Base-by-base conservation (phyloP, 2,888 invertebrate species). In the Acronicta leporina region DNA sequence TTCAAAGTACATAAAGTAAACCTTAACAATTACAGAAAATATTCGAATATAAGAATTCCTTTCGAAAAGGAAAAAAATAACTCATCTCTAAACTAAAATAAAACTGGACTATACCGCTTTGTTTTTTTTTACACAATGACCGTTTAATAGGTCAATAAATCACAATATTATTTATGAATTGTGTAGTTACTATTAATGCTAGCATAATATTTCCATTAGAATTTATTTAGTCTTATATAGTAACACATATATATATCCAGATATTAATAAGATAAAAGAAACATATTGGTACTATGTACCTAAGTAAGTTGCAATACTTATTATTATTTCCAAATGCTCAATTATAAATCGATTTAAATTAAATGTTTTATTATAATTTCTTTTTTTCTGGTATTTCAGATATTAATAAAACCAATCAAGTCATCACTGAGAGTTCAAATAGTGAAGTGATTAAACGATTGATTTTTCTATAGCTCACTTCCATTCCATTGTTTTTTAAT, bases 121-220 rank as follows among this genome's bases (percentile, higher is more conserved):
- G 11, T 14, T 35, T 13, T 20, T 20, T 20, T 16, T 33, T 58
- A 62, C 65, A 63, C 64, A 71, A 42, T 59, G 68, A 73, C 73
- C 73, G 63, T 44, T 50, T 47, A 59, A 63, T 35, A 58, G 50
- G 40, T 49, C 51, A 42, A 71, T 68, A 70, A 76, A 77, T 75
- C 65, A 68, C 65, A 77, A 75, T 75, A n/a, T n/a, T n/a, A n/a
- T n/a, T n/a, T 63, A 61, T 61, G 63, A 58, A 30, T 62, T 72
- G 69, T 66, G n/a, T n/a, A n/a, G n/a, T n/a, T n/a, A n/a, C 75
- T 68, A 63, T 68, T 61, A 75, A 74, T 65, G 52, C 44, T 47
- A 60, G 33, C 53, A 74, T 68, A 66, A 74, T 63, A 43, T 49
- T 43, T 58, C 54, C 45, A 74, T 77, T 75, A 69, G 48, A 40